Evolutionary conservation across 2,113 vertebrate genomes (phyloP).

Genomic region (Hassar affinis): DNA sequence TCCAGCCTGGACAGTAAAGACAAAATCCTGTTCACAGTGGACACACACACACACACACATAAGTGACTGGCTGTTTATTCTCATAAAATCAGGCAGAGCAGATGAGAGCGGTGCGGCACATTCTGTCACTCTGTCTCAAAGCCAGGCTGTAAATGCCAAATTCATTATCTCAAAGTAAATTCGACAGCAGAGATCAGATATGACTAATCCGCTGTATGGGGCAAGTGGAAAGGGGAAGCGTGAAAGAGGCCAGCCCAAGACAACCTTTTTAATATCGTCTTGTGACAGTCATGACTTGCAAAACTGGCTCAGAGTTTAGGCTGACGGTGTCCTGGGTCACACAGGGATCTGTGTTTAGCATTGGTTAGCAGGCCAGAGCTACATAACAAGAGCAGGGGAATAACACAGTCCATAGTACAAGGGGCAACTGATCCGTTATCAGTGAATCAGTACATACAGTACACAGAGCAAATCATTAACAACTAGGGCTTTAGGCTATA

Average conservation of each 20-base stretch:
- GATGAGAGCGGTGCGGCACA: slow-evolving; percentile 37
- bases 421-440: slow-evolving; percentile 41
- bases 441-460: slow-evolving; percentile 42
- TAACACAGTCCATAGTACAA: slow-evolving; percentile 44
- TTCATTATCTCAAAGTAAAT: slow-evolving; percentile 47
- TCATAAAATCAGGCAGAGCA: slow-evolving; percentile 34
- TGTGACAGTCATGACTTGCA: slow-evolving; percentile 14
- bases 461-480: slow-evolving; percentile 52
- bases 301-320: slow-evolving; percentile 7
- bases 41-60: slow-evolving; percentile 36
- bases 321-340: background rate
- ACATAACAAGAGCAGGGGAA: background rate
- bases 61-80: slow-evolving; percentile 31
- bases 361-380: background rate
- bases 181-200: slow-evolving; percentile 36
- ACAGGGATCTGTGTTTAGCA: background rate
- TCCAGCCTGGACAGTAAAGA: slow-evolving; percentile 28
- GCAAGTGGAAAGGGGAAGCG: slow-evolving; percentile 21
- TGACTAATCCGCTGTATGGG: slow-evolving; percentile 36
- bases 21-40: slow-evolving; percentile 27
- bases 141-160: slow-evolving; percentile 38
- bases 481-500: slow-evolving; percentile 18
- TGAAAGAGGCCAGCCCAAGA: slow-evolving; percentile 1
- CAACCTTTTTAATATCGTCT: slow-evolving; percentile 22
- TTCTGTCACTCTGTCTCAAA: slow-evolving; percentile 42